These are phyloP conservation scores for Sinosuthora webbiana DNA, from an alignment of 2,113 vertebrate genomes.

Conservation along the genomic window DNA sequence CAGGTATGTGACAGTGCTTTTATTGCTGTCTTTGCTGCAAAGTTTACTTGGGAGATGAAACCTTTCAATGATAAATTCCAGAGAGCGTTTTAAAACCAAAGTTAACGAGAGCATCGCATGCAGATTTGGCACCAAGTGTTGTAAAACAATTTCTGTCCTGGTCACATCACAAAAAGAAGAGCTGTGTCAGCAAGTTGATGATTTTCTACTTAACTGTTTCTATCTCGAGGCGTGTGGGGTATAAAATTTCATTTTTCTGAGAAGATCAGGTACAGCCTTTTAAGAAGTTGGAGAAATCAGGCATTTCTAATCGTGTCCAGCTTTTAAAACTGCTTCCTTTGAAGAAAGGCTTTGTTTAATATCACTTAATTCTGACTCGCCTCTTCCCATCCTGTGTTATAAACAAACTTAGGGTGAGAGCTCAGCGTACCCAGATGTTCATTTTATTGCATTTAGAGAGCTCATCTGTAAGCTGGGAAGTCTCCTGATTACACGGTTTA, in stretches of 20 bases:
- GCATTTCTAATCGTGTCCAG: neutral
- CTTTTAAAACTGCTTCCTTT: neutral
- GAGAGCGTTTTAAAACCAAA: neutral
- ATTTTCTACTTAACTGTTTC: neutral
- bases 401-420: neutral
- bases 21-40: neutral
- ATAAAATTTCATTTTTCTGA: neutral
- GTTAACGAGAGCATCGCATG: fast-evolving
- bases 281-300: neutral
- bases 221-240: neutral
- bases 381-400: neutral
- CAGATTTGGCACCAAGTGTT: neutral
- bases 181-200: neutral
- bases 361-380: neutral
- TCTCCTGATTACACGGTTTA: neutral
- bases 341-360: neutral
- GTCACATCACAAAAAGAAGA: neutral
- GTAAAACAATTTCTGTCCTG: neutral
- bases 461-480: neutral
- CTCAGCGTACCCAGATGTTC: neutral
- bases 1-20: neutral
- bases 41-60: neutral
- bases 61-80: neutral
- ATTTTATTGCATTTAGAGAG: neutral
- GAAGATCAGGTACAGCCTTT: neutral